Percentiles rank a stretch among this genome's conserved stretches.
Conservation (phyloP, 1,140 invertebrate species). For the Polypedilum vanderplanki region DNA sequence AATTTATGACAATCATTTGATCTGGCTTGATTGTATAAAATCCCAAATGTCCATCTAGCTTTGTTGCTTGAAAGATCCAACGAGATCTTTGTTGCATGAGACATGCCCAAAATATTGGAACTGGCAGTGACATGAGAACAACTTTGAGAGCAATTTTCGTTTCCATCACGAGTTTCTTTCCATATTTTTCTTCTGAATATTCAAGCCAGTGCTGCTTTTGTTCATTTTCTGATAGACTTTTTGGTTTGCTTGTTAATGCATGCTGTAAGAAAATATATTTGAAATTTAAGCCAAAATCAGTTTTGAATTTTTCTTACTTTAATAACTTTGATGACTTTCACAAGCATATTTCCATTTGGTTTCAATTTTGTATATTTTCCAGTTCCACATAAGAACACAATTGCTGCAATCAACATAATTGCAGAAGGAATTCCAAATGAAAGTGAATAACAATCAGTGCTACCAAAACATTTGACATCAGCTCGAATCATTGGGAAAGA, state of each 20-base stretch:
- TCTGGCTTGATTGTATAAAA: slow-evolving; percentile 51
- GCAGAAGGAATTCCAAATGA: slow-evolving; percentile 58
- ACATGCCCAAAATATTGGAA: slow-evolving; percentile 65
- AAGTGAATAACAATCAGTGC: slow-evolving; percentile 53
- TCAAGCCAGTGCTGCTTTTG: slow-evolving; percentile 60
- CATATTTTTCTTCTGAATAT: slow-evolving; percentile 58
- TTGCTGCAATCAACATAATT: slow-evolving; percentile 50
- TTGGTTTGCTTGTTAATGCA: neutral
- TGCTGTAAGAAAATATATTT: slow-evolving; percentile 25
- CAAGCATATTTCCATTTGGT: slow-evolving; percentile 51
- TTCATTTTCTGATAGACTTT: slow-evolving; percentile 35
- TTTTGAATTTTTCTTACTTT: neutral
- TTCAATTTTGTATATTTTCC: slow-evolving; percentile 48
- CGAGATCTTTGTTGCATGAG: slow-evolving; percentile 58
- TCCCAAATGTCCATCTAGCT: slow-evolving; percentile 54
- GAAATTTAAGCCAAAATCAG: neutral
- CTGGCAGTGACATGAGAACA: slow-evolving; percentile 54
- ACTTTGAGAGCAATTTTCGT: slow-evolving; percentile 43
- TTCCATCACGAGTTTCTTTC: slow-evolving; percentile 53
- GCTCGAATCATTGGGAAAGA: slow-evolving; percentile 53
- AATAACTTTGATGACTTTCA: slow-evolving; percentile 47
- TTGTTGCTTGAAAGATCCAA: slow-evolving; percentile 63
- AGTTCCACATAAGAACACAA: slow-evolving; percentile 51
- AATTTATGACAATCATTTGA: slow-evolving; percentile 61
- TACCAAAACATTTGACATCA: slow-evolving; percentile 51